A percentile compares a stretch with the other conserved stretches of the same genome.
Evolutionary conservation across 2,797 vertebrate species (phyloP).

Genomic region (Paramormyrops hopkinsi): DNA sequence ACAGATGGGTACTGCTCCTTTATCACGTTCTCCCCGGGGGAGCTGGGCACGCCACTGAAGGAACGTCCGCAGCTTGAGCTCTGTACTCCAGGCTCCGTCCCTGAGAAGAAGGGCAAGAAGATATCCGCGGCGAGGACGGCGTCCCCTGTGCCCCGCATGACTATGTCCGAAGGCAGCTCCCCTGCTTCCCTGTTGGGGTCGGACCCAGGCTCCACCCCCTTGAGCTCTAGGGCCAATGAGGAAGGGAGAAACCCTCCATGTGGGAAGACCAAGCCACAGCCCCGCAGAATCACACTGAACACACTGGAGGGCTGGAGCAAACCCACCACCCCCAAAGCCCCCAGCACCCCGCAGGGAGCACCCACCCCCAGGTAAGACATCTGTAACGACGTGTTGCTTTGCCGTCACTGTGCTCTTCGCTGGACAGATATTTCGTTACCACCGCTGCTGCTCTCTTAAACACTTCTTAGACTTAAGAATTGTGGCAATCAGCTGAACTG

Average conservation of each 20-base stretch:
- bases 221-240: constrained; percentile 42
- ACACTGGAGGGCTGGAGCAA: constrained; percentile 86
- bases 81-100: constrained; percentile 53
- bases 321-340: constrained; percentile 51
- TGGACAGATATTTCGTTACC: background rate
- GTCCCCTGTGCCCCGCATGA: constrained; percentile 60
- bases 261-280: constrained; percentile 58
- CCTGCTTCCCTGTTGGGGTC: constrained; percentile 26
- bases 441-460: background rate
- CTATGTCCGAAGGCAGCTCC: constrained; percentile 31
- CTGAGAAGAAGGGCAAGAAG: constrained; percentile 82
- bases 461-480: background rate
- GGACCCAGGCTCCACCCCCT: constrained; percentile 35
- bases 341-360: constrained; percentile 38
- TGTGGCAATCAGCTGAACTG: background rate
- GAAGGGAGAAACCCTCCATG: constrained; percentile 62
- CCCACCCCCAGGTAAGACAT: constrained; percentile 73
- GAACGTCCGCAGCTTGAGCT: constrained; percentile 73
- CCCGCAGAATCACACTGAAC: constrained; percentile 84
- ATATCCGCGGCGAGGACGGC: constrained; percentile 48
- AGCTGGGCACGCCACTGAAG: constrained; percentile 80
- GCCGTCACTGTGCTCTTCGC: background rate
- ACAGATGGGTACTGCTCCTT: constrained; percentile 98
- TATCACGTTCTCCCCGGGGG: constrained; percentile 80
- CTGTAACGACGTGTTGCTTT: background rate